Base-by-base conservation (phyloP, 2,113 vertebrate species). In the Heterotilapia buettikoferi region DNA sequence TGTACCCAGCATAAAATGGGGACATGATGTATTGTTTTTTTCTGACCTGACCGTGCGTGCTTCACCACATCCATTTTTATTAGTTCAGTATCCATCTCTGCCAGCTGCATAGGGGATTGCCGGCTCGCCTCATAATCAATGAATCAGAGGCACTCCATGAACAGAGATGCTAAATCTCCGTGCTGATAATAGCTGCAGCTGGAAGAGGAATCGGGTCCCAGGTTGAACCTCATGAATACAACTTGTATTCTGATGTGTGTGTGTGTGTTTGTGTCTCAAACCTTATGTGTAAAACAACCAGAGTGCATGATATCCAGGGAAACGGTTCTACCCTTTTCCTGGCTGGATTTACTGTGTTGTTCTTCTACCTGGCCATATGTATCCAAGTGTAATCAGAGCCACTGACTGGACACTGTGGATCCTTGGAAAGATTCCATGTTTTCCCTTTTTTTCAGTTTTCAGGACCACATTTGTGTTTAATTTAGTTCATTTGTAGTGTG, bases 221-320 rank as follows among this genome's bases (percentile, higher is more conserved):
- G 57, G 18, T 87, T 90, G 47, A 90, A 88, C 87, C 83, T 92
- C 91, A 94, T 94, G 90, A 94, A 95, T 94, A 92, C 14, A 59
- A 26, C 71, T 83, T 14, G n/a, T 66, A 9, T 80, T 61, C 61
- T 83, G 19, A 56, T 81, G 78, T 81, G 68, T 53, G 38, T 40
- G 33, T 16, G 38, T 76, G 68, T 73, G 54, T 57, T 2, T 76
- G 36, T 71, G 66, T 73, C 43, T 85, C 40, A 8, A 38, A 52
- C 43, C 76, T 86, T 89, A 83, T 90, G 88, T 79, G 82, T 92
- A 79, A 91, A 89, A 90, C 59, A 88, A 92, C 82, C 10, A 56
- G 71, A 73, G 52, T 73, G 9, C 68, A 26, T 82, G 82, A 92
- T 82, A 85, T 90, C 84, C 87, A 88, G 33, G 92, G 90, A 92